Evolutionary conservation across 2,888 invertebrate genomes (phyloP).

Genomic region (Xestoiulus laeticollis): DNA sequence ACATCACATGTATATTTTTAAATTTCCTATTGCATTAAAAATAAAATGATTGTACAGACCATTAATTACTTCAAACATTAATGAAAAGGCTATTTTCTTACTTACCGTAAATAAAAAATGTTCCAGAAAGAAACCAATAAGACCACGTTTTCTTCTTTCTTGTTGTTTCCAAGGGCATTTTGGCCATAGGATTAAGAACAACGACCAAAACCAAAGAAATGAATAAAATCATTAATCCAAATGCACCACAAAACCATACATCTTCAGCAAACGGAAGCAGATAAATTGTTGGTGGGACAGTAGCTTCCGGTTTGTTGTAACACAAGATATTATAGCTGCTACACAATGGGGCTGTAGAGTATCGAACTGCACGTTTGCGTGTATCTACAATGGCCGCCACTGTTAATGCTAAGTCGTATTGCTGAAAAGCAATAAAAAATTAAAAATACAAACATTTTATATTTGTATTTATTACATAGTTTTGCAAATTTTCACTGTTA

Average conservation of each 20-base stretch:
- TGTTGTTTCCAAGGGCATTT: not conserved
- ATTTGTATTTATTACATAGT: not conserved
- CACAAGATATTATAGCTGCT: not conserved
- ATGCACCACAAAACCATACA: not conserved
- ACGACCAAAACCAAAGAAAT: not conserved
- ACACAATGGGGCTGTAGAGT: not conserved
- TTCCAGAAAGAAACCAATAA: constrained; percentile 21
- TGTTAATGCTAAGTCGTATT: constrained; percentile 20
- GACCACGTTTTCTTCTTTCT: not conserved
- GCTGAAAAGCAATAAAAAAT: not conserved
- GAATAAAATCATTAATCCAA: not conserved
- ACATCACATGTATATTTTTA: too few species aligned
- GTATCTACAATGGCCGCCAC: not conserved
- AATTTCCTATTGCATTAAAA: too few species aligned
- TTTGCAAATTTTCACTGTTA: not conserved
- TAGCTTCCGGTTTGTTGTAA: not conserved
- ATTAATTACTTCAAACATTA: too few species aligned
- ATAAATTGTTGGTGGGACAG: constrained; percentile 13
- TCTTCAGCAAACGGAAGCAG: not conserved
- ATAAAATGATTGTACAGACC: too few species aligned
- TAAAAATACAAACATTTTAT: not conserved
- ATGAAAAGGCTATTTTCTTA: too few species aligned
- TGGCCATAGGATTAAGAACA: not conserved
- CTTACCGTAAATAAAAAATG: not conserved
- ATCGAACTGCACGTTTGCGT: not conserved